phyloP scores from a whole-genome alignment of 2,113 vertebrate genomes.

The Equus przewalskii region DNA sequence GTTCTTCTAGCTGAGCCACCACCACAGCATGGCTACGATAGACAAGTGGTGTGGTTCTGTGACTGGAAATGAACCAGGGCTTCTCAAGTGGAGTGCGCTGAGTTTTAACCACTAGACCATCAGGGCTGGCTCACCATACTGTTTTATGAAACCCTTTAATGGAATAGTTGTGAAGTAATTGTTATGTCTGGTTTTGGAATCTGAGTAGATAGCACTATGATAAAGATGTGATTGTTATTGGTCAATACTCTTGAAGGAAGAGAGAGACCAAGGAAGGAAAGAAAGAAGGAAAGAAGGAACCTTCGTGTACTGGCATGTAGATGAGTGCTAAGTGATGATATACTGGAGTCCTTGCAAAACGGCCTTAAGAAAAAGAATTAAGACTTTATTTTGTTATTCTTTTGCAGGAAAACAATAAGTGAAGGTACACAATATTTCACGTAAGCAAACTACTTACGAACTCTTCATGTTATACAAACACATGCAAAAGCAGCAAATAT shows the following conservation, averaged over 20 bases:
- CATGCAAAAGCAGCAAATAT: background rate
- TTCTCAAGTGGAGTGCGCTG: fast-evolving
- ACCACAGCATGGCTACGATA: too few species aligned
- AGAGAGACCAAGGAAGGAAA: background rate
- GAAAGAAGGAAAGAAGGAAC: background rate
- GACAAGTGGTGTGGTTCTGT: too few species aligned
- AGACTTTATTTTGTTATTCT: background rate
- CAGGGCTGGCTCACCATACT: too few species aligned
- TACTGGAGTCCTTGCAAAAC: background rate
- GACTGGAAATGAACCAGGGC: too few species aligned
- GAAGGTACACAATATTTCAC: background rate
- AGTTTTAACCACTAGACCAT: too few species aligned
- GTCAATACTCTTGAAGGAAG: background rate
- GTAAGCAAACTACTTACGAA: background rate
- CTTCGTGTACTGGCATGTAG: background rate
- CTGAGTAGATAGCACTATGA: background rate
- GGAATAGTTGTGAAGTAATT: background rate
- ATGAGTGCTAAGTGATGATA: background rate
- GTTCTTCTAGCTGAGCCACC: too few species aligned
- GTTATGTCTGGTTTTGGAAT: background rate
- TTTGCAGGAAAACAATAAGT: background rate
- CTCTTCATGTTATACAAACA: background rate
- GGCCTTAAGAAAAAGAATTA: background rate
- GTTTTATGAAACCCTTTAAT: background rate
- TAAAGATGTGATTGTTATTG: background rate